A percentile compares a stretch with the other conserved stretches of the same genome.
phyloP scores from a whole-genome alignment of 1,140 invertebrate species.

The Magallana angulata region DNA sequence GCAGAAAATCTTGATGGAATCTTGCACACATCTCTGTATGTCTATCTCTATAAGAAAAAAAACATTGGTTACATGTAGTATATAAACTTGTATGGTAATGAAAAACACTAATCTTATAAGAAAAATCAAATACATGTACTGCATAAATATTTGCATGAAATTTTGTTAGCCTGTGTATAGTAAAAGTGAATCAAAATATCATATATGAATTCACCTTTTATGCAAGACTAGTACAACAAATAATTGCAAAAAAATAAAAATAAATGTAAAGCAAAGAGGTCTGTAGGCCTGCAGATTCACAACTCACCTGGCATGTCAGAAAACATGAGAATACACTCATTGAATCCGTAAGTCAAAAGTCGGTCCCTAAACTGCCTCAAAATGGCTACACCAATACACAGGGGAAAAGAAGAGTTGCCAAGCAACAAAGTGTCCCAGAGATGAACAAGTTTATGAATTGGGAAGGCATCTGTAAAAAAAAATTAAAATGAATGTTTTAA shows the following conservation, averaged over 20 bases:
- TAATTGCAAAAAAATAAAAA: no score
- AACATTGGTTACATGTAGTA: background rate
- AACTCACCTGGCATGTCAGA: conserved; percentile 93
- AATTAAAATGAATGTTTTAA: conserved; percentile 63
- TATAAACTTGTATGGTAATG: no score
- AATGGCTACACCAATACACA: conserved; percentile 96
- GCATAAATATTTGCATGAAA: no score
- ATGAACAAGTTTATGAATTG: conserved; percentile 98
- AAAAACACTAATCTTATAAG: no score
- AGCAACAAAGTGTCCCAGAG: conserved; percentile 98
- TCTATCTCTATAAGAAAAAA: conserved; percentile 80
- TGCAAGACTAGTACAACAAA: no score
- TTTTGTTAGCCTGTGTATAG: no score
- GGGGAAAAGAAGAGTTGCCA: conserved; percentile 94
- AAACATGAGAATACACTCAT: conserved; percentile 97
- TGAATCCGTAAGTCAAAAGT: conserved; percentile 93
- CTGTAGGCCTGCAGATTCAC: background rate
- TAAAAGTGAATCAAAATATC: no score
- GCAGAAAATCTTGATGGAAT: conserved; percentile 92
- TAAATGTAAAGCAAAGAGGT: no score
- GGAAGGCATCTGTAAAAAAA: conserved; percentile 91
- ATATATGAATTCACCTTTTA: no score
- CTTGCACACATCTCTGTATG: conserved; percentile 94
- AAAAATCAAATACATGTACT: no score
- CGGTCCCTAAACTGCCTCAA: conserved; percentile 92